A percentile compares a stretch with the other conserved stretches of the same genome.
These are phyloP conservation scores for Mystacides longicornis DNA, from an alignment of 2,888 invertebrate genomes.

Conservation along the genomic window DNA sequence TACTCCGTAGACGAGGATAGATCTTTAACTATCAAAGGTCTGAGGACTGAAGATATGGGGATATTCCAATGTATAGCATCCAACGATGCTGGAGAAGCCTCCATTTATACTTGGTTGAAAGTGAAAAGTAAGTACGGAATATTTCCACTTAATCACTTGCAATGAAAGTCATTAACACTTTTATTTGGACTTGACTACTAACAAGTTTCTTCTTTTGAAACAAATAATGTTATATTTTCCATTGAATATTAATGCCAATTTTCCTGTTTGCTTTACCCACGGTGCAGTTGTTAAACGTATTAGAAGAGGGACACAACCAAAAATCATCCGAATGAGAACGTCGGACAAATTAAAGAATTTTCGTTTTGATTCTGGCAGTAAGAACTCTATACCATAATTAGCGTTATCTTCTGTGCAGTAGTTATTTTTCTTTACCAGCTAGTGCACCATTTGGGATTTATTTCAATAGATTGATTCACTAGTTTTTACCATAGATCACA, in stretches of 20 bases:
- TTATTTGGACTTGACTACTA: background rate
- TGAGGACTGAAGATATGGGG: constrained; percentile 80
- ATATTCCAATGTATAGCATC: constrained; percentile 92
- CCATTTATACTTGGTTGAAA: constrained; percentile 84
- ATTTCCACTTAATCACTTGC: background rate
- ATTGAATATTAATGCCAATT: constrained; percentile 2
- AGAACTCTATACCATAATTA: constrained; percentile 31
- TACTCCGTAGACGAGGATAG: constrained; percentile 77
- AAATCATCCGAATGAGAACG: constrained; percentile 57
- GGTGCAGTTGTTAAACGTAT: constrained; percentile 30
- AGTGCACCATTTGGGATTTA: constrained; percentile 26
- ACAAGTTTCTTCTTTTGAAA: constrained; percentile 6
- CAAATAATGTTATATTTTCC: constrained; percentile 8
- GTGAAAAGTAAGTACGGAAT: constrained; percentile 79
- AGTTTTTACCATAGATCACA: constrained; percentile 6
- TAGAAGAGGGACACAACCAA: constrained; percentile 52
- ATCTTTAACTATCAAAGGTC: constrained; percentile 69
- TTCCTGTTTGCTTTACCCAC: constrained; percentile 14
- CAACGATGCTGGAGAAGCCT: constrained; percentile 87
- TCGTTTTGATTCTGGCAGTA: constrained; percentile 58
- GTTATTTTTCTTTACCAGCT: constrained; percentile 26
- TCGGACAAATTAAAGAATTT: constrained; percentile 50
- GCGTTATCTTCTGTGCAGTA: constrained; percentile 18
- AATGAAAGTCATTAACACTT: background rate
- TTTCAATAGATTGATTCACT: too few species aligned